These are phyloP conservation scores for Paratilapia polleni DNA, from an alignment of 2,113 vertebrate genomes.

Conservation along the genomic window DNA sequence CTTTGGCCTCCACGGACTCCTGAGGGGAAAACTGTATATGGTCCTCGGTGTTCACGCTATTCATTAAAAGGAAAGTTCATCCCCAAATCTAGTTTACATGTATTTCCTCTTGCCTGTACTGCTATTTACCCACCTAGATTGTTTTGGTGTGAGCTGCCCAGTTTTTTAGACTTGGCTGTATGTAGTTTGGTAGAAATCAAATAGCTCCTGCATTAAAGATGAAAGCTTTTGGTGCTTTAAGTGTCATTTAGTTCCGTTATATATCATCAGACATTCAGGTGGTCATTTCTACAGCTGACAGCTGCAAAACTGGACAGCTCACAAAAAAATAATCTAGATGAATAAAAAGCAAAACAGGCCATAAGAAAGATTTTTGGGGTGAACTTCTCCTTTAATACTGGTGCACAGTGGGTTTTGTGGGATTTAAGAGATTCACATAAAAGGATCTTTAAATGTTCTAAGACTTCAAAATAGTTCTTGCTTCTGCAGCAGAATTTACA, in stretches of 20 bases:
- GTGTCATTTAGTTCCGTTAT: too few relatives aligned
- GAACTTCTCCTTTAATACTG: neutral
- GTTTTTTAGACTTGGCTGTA: neutral
- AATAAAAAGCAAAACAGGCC: neutral
- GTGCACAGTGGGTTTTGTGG: neutral
- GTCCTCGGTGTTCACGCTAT: too few relatives aligned
- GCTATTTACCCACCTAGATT: neutral
- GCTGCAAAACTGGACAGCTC: neutral
- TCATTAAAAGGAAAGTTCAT: too few relatives aligned
- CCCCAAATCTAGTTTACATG: neutral
- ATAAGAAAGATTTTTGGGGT: neutral
- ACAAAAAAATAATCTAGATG: neutral
- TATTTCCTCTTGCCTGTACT: neutral
- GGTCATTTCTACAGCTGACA: neutral
- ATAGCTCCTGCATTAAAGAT: neutral
- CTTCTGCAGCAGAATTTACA: neutral
- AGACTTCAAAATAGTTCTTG: neutral
- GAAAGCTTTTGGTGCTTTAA: neutral
- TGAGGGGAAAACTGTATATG: too few relatives aligned
- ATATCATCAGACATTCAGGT: neutral
- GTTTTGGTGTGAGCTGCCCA: neutral
- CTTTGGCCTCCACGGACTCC: too few relatives aligned
- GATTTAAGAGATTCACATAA: neutral
- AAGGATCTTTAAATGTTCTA: neutral
- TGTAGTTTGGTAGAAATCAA: neutral